Base-by-base conservation (phyloP, 2,888 invertebrate species). In the Agrotis segetum region DNA sequence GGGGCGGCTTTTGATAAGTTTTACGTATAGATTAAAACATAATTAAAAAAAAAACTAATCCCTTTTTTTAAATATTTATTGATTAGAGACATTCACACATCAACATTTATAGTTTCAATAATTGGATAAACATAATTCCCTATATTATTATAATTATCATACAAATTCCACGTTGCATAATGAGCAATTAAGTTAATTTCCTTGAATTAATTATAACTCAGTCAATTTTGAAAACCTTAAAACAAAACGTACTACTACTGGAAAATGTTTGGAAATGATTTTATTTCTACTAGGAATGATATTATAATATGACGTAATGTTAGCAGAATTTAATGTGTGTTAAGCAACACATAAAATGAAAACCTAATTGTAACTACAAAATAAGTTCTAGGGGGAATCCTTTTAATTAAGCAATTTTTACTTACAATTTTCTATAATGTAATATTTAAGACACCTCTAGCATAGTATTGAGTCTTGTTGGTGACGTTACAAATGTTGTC, bases 1-100 rank as follows among this genome's bases (percentile, higher is more conserved):
- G 4, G 29, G 2, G 29, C 29, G 5, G 29, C 29, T 29, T 13
- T 44, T 44, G 11, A 3, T 1, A 3, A 44, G 44, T 44, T 44
- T 19, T 19, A 50, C 14, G 14, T 21, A 14, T 19, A 16, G 52
- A 52, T 52, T 0, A 50, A 74, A 53, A 74, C 52, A 75, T 76
- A 80, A 75, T 73, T 16, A 77, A 85, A 68, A 70, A 56, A 17
- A 53, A 16, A 50, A 63, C 65, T 69, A 24, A 24, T n/a, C n/a
- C 34, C 62, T 82, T 84, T 88, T 91, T 94, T 93, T 87, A 90
- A 91, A 91, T 91, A 91, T 96, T 95, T 95, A 96, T 95, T 96
- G 93, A 94, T 96, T 93, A 96, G 96, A 96, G 96, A 96, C 96
- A 96, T 96, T 96, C 96, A 96, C 96, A 96, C 96, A 96, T 96